phyloP scores from a whole-genome alignment of 2,113 vertebrate species.

The Oceanodroma tethys region DNA sequence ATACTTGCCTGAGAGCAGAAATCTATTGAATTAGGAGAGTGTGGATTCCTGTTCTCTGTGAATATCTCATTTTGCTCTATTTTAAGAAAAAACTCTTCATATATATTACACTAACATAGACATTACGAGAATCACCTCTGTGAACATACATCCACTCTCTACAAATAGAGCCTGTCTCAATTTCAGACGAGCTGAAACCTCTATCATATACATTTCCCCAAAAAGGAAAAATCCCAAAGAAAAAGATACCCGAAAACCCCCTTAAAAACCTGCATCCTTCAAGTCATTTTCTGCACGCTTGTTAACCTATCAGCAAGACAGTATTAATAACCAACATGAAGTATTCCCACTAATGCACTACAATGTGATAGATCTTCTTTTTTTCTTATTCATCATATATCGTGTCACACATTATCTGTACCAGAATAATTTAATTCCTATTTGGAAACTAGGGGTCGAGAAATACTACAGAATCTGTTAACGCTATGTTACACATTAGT shows the following conservation, averaged over 20 bases:
- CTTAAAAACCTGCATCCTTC: neutral
- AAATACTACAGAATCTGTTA: neutral
- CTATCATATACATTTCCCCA: neutral
- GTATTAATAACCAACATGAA: neutral
- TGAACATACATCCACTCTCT: neutral
- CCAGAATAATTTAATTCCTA: neutral
- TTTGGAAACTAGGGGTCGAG: neutral
- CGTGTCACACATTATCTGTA: neutral
- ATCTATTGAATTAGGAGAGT: neutral
- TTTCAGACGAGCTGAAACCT: neutral
- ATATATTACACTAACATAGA: neutral
- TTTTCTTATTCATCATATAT: neutral
- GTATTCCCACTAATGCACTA: neutral
- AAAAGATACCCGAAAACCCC: neutral
- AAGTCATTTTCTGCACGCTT: neutral
- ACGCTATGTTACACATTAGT: neutral
- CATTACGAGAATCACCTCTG: neutral
- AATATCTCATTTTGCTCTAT: rapidly evolving
- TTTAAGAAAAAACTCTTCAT: neutral
- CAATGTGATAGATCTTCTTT: neutral
- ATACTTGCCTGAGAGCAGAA: neutral
- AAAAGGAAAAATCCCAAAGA: neutral
- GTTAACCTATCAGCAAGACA: neutral
- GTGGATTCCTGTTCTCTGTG: neutral
- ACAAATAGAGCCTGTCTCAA: neutral